phyloP scores from a whole-genome alignment of 2,888 invertebrate genomes.

The Xylota segnis region DNA sequence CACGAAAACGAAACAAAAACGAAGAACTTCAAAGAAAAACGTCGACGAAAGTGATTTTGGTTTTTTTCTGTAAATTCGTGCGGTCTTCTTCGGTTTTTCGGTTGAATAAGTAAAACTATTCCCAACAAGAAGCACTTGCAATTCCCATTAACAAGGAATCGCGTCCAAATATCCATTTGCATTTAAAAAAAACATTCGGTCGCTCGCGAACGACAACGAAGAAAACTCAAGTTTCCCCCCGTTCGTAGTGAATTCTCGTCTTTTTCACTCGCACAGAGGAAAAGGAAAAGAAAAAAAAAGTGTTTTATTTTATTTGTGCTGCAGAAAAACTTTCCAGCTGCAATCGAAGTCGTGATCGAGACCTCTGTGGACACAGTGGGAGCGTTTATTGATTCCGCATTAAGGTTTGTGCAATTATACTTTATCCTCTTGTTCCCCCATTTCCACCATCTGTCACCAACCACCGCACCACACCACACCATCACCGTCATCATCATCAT shows the following conservation, averaged over 20 bases:
- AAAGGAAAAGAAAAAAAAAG: background rate
- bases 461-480: slow-evolving; percentile 35
- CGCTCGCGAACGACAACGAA: slow-evolving; percentile 42
- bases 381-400: slow-evolving; percentile 72
- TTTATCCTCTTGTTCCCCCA: slow-evolving; percentile 18
- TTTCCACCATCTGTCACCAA: slow-evolving; percentile 58
- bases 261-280: slow-evolving; percentile 15
- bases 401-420: slow-evolving; percentile 73
- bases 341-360: slow-evolving; percentile 16
- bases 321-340: slow-evolving; percentile 37
- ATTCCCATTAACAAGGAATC: slow-evolving; percentile 33
- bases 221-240: slow-evolving; percentile 32
- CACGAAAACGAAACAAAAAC: slow-evolving; percentile 66
- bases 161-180: slow-evolving; percentile 50
- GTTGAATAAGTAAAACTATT: slow-evolving; percentile 49
- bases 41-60: slow-evolving; percentile 72
- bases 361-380: slow-evolving; percentile 47
- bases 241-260: slow-evolving; percentile 37
- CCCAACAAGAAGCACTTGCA: slow-evolving; percentile 34
- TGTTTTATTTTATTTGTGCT: slow-evolving; percentile 31
- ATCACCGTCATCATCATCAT: background rate
- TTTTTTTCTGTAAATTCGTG: slow-evolving; percentile 72
- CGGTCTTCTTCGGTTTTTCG: slow-evolving; percentile 73
- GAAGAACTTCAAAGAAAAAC: slow-evolving; percentile 73
- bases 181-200: slow-evolving; percentile 56